Base-by-base conservation (phyloP, 37 sponge, comb jelly and placozoan species). In the Ianthella basta region DNA sequence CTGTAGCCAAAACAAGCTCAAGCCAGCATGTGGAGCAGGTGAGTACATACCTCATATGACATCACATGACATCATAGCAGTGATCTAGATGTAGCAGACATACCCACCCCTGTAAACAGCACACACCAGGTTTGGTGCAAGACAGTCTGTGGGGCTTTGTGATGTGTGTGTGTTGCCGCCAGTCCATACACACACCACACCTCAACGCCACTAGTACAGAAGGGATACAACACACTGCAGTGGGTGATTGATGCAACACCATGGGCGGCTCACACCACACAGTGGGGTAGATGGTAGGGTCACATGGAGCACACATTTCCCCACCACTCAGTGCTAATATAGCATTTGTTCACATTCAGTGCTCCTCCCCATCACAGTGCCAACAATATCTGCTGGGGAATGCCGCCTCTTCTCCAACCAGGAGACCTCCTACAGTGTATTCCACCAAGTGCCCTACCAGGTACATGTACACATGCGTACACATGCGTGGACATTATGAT, bases 1-100 rank as follows among this genome's bases (percentile, higher is more conserved):
- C 55, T 90, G 91, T 79, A 90, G 56, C 56, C 18, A 44, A 10
- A 66, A 59, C 38, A 73, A 60, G 25, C 30, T 35, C 24, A 78
- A 25, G 30, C 56, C 83, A 21, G 91, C 87, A 15, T 29, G 39
- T 21, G 86, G 87, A 24, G 77, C 30, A 34, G 83, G 86, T 86
- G 20, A 33, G 79, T 40, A 41, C 23, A 73, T 27, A 60, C 30
- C 1, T n/a, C 35, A 25, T 2, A 20, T 70, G 35, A 29, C 72
- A 70, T 25, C 24, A 21, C 20, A 29, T 70, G 35, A 30, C 35
- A n/a, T 19, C 35, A 29, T 44, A 10, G 8, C 8, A 3, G 8
- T 44, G 50, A 44, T 10, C 50, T 10, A 61, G 10, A 61, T 61
- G 8, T 61, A 25, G 8, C n/a, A 27, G 63, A 15, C 15, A 18